Base-by-base conservation (phyloP, 2,113 vertebrate genomes). In the Rhadina sibilatrix region DNA sequence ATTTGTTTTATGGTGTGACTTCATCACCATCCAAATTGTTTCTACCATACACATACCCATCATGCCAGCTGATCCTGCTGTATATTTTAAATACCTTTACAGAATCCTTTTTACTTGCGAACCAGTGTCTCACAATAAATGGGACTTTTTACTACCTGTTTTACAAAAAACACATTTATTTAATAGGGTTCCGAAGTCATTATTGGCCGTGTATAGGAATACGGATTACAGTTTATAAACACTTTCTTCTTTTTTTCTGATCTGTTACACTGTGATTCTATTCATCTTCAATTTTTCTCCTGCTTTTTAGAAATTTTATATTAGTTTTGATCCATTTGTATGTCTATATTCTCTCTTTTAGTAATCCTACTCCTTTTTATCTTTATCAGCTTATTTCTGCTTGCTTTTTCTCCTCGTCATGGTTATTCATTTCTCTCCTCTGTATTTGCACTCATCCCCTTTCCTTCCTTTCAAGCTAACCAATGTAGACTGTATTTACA, bases 401-500 rank as follows among this genome's bases (percentile, higher is more conserved):
- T 81, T 60, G 27, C 5, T 83, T 78, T 77, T 89, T 78, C 42
- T 63, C 28, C 64, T 44, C 50, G 40, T 89, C 86, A 57, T 53
- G 7, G 23, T 71, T 68, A 87, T 70, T 71, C 4, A 40, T 81
- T 78, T 94, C 33, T 92, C 40, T 91, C 61, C 68, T 87, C 87
- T 69, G 44, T 40, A 60, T 91, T 89, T 81, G 27, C 33, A 50
- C 31, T 91, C n/a, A 71, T 46, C 27, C n/a, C 16, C 12, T 78
- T 56, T 56, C 44, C 47, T 77, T 78, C 83, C 56, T 96, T 95
- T 90, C 88, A 92, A 71, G 83, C 61, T 84, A 78, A 81, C 69
- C 94, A 83, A 88, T 11, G 23, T 22, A 90, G 91, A 89, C 89
- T 96, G 95, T 68, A 95, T 93, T 95, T 92, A 91, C 83, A 96